These are phyloP conservation scores for Brachionus asplanchnoidis DNA, from an alignment of 1,140 invertebrate genomes.

Conservation along the genomic window DNA sequence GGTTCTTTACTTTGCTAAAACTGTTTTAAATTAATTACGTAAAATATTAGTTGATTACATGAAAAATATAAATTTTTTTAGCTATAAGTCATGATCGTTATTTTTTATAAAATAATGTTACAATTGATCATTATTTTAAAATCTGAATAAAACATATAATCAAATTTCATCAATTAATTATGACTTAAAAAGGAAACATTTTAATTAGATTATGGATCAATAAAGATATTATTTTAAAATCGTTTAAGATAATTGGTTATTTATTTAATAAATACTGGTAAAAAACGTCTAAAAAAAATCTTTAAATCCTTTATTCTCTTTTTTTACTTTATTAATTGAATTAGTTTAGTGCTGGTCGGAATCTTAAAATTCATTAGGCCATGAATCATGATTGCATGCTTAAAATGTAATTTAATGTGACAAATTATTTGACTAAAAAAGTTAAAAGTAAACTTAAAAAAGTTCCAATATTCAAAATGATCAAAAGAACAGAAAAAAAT, in stretches of 20 bases:
- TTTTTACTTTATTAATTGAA: no score
- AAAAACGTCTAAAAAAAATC: no score
- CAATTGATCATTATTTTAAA: neutral
- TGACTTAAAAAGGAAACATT: neutral
- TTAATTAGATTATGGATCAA: neutral
- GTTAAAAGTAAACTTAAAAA: no score
- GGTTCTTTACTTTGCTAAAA: neutral
- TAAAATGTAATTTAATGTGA: no score
- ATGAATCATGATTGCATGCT: no score
- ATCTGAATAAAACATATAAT: neutral
- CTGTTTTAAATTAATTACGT: neutral
- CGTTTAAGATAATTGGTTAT: neutral
- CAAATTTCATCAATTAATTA: neutral
- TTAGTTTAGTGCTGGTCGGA: no score
- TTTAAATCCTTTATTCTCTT: no score
- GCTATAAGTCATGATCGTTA: neutral
- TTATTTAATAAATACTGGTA: neutral
- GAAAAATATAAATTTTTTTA: neutral
- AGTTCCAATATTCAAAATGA: no score
- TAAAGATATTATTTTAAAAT: neutral
- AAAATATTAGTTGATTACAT: neutral
- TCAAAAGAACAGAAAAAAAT: no score
- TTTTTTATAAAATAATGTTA: neutral
- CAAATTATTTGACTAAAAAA: no score
- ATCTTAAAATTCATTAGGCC: no score